A percentile compares a stretch with the other conserved stretches of the same genome.
Evolutionary conservation across 2,888 invertebrate species (phyloP).

Genomic region (Automeris io): DNA sequence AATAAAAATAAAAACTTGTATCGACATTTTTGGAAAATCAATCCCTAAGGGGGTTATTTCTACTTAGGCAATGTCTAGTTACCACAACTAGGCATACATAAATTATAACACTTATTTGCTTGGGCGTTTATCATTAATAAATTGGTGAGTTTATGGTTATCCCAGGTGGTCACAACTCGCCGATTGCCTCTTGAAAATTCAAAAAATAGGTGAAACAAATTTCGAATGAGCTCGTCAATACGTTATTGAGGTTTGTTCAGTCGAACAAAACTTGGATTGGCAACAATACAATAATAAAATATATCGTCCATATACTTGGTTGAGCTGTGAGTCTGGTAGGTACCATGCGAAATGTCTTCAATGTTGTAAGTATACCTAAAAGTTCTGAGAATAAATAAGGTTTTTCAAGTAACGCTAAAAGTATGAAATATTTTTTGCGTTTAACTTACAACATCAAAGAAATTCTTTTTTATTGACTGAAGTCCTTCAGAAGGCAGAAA

Average conservation of each 20-base stretch:
- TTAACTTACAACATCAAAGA: conserved; percentile 1
- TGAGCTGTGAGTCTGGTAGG: conserved; percentile 10
- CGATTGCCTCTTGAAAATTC: conserved; percentile 29
- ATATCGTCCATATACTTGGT: conserved; percentile 42
- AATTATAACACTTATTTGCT: background rate
- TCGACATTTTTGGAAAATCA: too few relatives aligned
- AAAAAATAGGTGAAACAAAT: conserved; percentile 51
- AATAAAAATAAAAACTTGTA: too few relatives aligned
- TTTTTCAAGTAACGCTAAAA: background rate
- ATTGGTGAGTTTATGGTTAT: conserved; percentile 33
- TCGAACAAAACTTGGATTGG: conserved; percentile 23
- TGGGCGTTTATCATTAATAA: conserved; percentile 15
- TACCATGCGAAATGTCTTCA: conserved; percentile 4
- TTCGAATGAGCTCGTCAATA: conserved; percentile 17
- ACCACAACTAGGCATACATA: background rate
- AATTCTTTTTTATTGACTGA: background rate
- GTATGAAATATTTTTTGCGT: conserved; percentile 1
- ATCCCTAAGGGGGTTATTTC: too few relatives aligned
- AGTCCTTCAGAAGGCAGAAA: too few relatives aligned
- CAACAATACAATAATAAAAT: conserved; percentile 69
- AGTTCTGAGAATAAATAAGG: conserved; percentile 4
- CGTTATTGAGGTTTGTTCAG: conserved; percentile 22
- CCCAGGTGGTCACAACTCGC: conserved; percentile 41
- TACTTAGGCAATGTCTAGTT: too few relatives aligned
- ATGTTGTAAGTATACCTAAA: background rate